Base-by-base conservation (phyloP, 1,140 invertebrate species). In the Meloidogyne hapla region DNA sequence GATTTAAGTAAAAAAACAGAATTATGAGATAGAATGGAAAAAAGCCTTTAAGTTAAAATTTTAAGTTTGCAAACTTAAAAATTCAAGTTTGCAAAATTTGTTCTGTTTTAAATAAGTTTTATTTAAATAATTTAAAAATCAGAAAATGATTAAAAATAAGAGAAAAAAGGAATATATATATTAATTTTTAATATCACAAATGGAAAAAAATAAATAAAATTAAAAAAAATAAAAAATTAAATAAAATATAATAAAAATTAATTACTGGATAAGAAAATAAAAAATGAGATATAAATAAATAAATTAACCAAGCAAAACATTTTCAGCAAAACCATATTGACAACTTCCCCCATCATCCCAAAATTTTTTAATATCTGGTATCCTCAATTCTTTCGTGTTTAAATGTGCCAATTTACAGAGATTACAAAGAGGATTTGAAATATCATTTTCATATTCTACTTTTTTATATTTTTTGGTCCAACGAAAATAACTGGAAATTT, bases 381-480 rank as follows among this genome's bases (percentile, higher is more conserved):
- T 67, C n/a, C 5, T 67, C 21, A 56, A 21, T 6, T 56, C n/a
- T n/a, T 56, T 56, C 0, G n/a, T 4, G 48, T 56, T n/a, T 56
- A 56, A n/a, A 56, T 56, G 48, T 21, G 48, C 48, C n/a, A 56
- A n/a, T 56, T 56, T 56, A 21, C 48, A 56, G 0, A 56, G n/a
- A 56, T 56, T 56, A 56, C 48, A 56, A n/a, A 56, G 18, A 8
- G 48, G 48, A 56, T 56, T 56, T 5, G 48, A 56, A 56, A n/a
- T n/a, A 56, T 56, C 48, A 8, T 56, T n/a, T 0, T 15, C 18
- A 21, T 8, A 56, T n/a, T 56, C n/a, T 56, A 18, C 8, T 56
- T 56, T 56, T 56, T 56, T 56, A 56, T n/a, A 56, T 56, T 56
- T 56, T 56, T 56, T n/a, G 4, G 48, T 56, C 48, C 48, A 56